Evolutionary conservation across 2,797 vertebrate genomes (phyloP), one percentile per base, ranked within the genome.

Genomic region (Falco concolor): DNA sequence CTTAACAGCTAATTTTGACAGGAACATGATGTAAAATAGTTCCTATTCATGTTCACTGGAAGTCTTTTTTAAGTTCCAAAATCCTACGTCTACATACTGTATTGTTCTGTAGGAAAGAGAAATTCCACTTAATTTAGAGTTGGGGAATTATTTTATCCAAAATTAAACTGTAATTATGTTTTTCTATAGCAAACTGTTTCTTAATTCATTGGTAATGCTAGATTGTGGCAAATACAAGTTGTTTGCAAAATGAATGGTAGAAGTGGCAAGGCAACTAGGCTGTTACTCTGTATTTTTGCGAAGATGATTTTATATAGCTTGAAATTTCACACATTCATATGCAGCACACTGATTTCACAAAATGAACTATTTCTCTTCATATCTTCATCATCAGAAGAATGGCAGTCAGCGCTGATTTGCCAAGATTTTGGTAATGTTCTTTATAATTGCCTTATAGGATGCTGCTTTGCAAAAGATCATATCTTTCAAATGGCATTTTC

Each of bases 401-500:
- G 32, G 23, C 0, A 8, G 15, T 53, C 80, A 49, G 10, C 49
- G 28, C 65, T 57, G 21, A 75, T 84, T 76, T 94, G 27, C 69
- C 24, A 50, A 72, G 73, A 78, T 90, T 81, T 90, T 57, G 36
- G 47, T 79, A 70, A 56, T 24, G 5, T 80, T 84, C 49, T 52
- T 87, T 80, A 91, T 83, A 95, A 77, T 82, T 83, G 47, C 82
- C 40, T 85, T 47, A 28, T 27, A 49, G 60, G 68, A 45, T 52
- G 52, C 32, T 74, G 52, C 52, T 91, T 83, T 85, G 63, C 57
- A 70, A 76, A 89, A 83, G 21, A 83, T 59, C 3, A 0, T 69
- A 11, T 94, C 56, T 95, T 95, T 85, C 49, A 72, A 84, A 72
- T 75, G 54, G 28, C 23, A 68, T 93, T 94, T 93, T 78, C 57